Percentiles rank a stretch among this genome's conserved stretches.
These are phyloP conservation scores for Pseudeuparius sepicola DNA, from an alignment of 2,888 invertebrate species.

Conservation along the genomic window DNA sequence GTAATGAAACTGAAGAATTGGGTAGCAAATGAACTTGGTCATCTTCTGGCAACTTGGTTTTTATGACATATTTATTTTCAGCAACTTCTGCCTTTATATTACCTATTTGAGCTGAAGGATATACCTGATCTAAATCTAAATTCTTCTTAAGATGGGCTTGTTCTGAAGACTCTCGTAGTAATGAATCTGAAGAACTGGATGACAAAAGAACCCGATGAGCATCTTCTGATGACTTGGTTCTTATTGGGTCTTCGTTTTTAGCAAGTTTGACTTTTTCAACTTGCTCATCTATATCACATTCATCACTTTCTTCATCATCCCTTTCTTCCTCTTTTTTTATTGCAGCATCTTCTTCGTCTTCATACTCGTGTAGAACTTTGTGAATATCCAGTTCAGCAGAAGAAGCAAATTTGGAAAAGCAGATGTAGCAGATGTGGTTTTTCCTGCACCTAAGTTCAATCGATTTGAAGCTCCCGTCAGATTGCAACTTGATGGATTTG, in stretches of 20 bases:
- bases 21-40: neutral
- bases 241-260: neutral
- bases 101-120: no score
- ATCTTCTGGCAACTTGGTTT: neutral
- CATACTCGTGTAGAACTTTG: constrained; percentile 15
- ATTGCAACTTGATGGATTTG: constrained; percentile 1
- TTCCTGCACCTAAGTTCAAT: constrained; percentile 15
- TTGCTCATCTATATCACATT: neutral
- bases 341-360: constrained; percentile 16
- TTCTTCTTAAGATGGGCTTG: neutral
- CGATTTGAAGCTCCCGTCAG: no score
- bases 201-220: neutral
- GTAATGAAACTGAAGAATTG: neutral
- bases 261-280: neutral
- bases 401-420: constrained; percentile 20
- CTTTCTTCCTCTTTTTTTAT: no score
- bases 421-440: constrained; percentile 22
- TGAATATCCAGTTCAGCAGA: constrained; percentile 16
- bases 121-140: constrained; percentile 5
- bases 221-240: neutral
- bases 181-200: neutral
- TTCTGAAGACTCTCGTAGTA: no score
- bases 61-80: neutral
- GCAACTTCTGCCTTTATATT: neutral
- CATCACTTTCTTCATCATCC: neutral